Base-by-base conservation (phyloP, 2,888 invertebrate species). In the Polydrusus tereticollis region DNA sequence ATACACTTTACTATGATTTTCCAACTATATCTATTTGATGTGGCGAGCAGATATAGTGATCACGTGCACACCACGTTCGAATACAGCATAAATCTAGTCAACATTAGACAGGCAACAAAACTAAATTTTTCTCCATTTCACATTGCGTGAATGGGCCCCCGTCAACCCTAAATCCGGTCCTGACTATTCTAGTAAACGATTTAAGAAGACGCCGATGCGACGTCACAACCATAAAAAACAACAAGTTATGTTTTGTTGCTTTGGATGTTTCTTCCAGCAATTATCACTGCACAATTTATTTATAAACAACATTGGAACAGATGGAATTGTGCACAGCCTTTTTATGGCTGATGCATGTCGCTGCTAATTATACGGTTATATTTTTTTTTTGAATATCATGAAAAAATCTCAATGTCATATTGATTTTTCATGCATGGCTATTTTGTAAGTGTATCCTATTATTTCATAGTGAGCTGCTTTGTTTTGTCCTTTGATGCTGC, bases 401-500 rank as follows among this genome's bases (percentile, higher is more conserved):
- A 66, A 65, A 70, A 65, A 59, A 38, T 21, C 33, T 66, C 71
- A 59, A 71, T 65, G 65, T 43, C 71, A 66, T 69, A 68, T 68
- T 60, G 68, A 60, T 68, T 68, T 68, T 68, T 59, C 59, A 59
- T 64, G 69, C 62, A 63, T 69, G 69, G 63, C 63, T 63, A 14
- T 68, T 41, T 43, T n/a, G 38, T 43, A 55, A 50, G 41, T n/a
- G 43, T 60, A 68, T 68, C 55, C 55, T 57, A 69, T 62, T 63
- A 64, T 64, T 70, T 65, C 41, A 55, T 23, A 64, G 47, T 26
- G 59, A 23, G 38, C 47, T 26, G 36, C 62, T 63, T 69, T 63
- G 62, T 62, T 66, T 57, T 41, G 43, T 66, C 45, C 45, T 58
- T 59, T 43, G 43, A 43, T 23, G 59, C 23, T 43, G 43, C 26